Conservation (phyloP, 2,797 vertebrate species). For the Sebastes trivittatus region DNA sequence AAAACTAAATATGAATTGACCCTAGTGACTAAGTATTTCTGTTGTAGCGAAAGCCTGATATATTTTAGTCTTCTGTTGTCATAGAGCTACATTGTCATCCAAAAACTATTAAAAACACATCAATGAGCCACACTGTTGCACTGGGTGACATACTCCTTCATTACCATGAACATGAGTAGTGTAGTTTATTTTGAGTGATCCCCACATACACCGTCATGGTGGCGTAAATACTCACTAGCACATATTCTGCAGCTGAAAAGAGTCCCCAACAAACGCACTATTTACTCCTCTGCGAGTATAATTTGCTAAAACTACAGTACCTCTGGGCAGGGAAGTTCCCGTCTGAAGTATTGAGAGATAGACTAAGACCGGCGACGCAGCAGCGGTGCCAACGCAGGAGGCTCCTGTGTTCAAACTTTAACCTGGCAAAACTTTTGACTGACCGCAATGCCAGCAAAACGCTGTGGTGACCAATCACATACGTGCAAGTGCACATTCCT, state of each 20-base stretch:
- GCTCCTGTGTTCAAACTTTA: neutral
- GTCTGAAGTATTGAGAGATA: neutral
- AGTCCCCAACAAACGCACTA: neutral
- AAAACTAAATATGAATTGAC: neutral
- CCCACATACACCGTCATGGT: neutral
- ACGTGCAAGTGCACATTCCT: neutral
- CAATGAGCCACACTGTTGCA: neutral
- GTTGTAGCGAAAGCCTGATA: neutral
- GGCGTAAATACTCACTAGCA: neutral
- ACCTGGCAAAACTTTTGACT: neutral
- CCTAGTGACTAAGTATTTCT: neutral
- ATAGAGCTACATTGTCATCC: neutral
- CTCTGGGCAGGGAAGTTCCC: neutral
- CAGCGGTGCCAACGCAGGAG: neutral
- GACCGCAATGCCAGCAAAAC: neutral
- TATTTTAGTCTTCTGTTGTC: neutral
- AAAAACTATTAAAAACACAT: neutral
- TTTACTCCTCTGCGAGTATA: neutral
- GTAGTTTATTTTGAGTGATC: neutral
- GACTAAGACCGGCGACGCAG: neutral
- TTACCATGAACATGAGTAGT: neutral
- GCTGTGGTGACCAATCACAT: too few species aligned
- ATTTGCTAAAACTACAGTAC: neutral
- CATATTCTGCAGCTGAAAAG: neutral
- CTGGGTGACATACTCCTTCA: neutral